Evolutionary conservation across 2,113 vertebrate genomes (phyloP).

Genomic region (Megaptera novaeangliae): DNA sequence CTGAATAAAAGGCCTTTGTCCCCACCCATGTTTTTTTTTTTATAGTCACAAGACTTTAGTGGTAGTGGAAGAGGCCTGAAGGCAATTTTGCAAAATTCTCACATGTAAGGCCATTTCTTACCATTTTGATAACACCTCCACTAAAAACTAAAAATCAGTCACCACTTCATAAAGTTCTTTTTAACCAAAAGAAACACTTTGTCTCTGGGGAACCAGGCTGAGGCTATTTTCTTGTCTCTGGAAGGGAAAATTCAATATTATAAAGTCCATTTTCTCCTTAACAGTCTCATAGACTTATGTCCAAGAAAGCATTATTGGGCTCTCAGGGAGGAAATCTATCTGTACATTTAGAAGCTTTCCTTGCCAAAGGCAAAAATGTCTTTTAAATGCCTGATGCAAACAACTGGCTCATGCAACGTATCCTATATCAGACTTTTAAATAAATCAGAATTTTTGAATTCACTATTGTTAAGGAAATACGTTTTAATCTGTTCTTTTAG

Average conservation of each 20-base stretch:
- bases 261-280: constrained; percentile 11
- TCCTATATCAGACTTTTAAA: constrained; percentile 10
- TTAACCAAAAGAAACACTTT: constrained; percentile 35
- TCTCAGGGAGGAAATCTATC: constrained; percentile 57
- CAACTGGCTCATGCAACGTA: neutral
- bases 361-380: constrained; percentile 50
- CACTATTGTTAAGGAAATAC: constrained; percentile 51
- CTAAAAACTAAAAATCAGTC: constrained; percentile 43
- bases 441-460: constrained; percentile 46
- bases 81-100: neutral
- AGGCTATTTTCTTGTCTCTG: constrained; percentile 17
- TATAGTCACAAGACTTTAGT: neutral
- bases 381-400: constrained; percentile 50
- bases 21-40: neutral
- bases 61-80: neutral
- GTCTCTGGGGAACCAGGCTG: constrained; percentile 37
- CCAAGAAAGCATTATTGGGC: constrained; percentile 29
- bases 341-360: constrained; percentile 58
- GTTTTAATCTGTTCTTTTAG: constrained; percentile 49
- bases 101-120: constrained; percentile 10
- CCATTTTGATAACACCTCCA: constrained; percentile 35
- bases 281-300: neutral
- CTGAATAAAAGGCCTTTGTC: neutral
- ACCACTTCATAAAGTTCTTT: constrained; percentile 52
- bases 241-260: neutral